These are phyloP conservation scores for Mamestra configurata DNA, from an alignment of 1,140 invertebrate species.

Conservation along the genomic window DNA sequence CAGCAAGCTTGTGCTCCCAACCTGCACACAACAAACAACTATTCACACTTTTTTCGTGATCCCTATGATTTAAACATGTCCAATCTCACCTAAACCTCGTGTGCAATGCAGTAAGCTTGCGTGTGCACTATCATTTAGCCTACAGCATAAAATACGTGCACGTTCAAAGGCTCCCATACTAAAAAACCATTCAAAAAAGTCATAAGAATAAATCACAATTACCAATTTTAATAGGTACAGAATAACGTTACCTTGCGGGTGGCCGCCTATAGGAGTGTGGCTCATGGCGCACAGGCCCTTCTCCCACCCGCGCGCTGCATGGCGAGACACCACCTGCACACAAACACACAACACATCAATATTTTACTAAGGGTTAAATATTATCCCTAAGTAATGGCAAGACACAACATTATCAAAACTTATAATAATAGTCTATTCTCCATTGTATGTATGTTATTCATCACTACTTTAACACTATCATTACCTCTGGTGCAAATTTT, in stretches of 20 bases:
- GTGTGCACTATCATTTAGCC: too few relatives aligned
- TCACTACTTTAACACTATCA: background rate
- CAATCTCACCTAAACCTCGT: too few relatives aligned
- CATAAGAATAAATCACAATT: background rate
- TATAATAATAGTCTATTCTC: background rate
- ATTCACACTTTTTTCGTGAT: background rate
- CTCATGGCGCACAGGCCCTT: slow-evolving; percentile 89
- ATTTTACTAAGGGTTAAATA: background rate
- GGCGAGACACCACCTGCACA: slow-evolving; percentile 87
- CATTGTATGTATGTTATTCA: background rate
- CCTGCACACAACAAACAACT: slow-evolving; percentile 62
- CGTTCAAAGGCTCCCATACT: too few relatives aligned
- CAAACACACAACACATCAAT: slow-evolving; percentile 26
- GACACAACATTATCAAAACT: background rate
- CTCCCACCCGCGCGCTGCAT: slow-evolving; percentile 88
- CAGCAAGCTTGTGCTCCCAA: slow-evolving; percentile 88
- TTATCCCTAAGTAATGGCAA: background rate
- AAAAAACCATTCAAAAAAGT: too few relatives aligned
- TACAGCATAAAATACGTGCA: too few relatives aligned
- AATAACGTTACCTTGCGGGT: slow-evolving; percentile 83
- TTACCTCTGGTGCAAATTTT: slow-evolving; percentile 29
- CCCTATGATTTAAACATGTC: too few relatives aligned
- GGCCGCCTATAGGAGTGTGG: slow-evolving; percentile 88
- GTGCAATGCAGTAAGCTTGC: too few relatives aligned
- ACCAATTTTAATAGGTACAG: slow-evolving; percentile 8